These are phyloP conservation scores for Dipodomys ordii DNA, from an alignment of 2,113 vertebrate species.

Conservation along the genomic window DNA sequence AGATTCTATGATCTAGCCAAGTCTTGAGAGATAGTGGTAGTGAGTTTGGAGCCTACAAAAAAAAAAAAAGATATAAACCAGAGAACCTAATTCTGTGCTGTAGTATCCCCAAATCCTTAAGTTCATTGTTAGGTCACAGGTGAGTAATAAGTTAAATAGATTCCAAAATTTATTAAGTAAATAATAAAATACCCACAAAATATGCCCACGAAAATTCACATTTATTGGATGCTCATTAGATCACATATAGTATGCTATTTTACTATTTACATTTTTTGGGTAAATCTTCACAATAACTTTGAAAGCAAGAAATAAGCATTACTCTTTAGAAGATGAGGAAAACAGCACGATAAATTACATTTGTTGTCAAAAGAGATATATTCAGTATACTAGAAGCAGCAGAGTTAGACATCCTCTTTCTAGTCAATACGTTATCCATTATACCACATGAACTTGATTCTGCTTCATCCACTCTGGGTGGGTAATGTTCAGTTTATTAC, in stretches of 20 bases:
- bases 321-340: not conserved
- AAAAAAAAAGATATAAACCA: not conserved
- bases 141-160: not conserved
- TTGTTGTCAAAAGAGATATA: not conserved
- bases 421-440: not conserved
- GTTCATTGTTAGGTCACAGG: not conserved
- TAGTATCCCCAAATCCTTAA: not conserved
- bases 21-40: not conserved
- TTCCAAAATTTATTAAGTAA: not conserved
- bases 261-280: not conserved
- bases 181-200: conserved; percentile 32
- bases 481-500: not conserved
- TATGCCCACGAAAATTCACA: not conserved
- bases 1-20: not conserved
- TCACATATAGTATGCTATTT: not conserved
- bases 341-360: not conserved
- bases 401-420: not conserved
- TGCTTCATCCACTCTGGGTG: not conserved
- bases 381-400: not conserved
- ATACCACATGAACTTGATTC: not conserved
- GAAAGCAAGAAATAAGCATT: conserved; percentile 34
- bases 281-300: conserved; percentile 4
- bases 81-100: not conserved
- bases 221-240: not conserved
- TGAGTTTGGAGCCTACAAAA: not conserved